These are phyloP conservation scores for Ceratina calcarata DNA, from an alignment of 1,140 invertebrate genomes.

Conservation along the genomic window DNA sequence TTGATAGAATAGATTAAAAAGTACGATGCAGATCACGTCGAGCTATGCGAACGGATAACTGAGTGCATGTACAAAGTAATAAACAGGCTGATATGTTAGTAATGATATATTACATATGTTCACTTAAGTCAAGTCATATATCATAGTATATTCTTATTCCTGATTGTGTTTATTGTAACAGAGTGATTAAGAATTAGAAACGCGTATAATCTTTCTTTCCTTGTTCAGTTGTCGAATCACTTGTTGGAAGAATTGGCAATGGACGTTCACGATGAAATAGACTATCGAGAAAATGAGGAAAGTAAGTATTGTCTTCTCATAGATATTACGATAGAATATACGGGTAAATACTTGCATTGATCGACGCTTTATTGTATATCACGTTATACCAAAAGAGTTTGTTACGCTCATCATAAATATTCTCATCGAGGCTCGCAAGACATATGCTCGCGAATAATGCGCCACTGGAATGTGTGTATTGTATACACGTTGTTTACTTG, in stretches of 20 bases:
- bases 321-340: background rate
- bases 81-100: constrained; percentile 94
- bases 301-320: constrained; percentile 83
- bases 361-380: constrained; percentile 1
- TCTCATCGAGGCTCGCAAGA: constrained; percentile 91
- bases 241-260: constrained; percentile 97
- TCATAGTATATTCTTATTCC: constrained; percentile 95
- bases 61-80: constrained; percentile 97
- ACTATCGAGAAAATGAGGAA: constrained; percentile 94
- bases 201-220: constrained; percentile 28
- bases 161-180: constrained; percentile 84
- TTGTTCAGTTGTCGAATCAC: constrained; percentile 90
- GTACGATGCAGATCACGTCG: constrained; percentile 81
- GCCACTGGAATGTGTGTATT: constrained; percentile 69
- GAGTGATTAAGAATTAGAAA: constrained; percentile 78
- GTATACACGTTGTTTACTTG: background rate
- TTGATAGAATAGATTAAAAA: background rate
- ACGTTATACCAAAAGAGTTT: constrained; percentile 88
- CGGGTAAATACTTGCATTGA: background rate
- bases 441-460: constrained; percentile 80
- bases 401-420: constrained; percentile 94
- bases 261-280: constrained; percentile 99
- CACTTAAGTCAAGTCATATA: constrained; percentile 91
- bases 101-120: constrained; percentile 93
- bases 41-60: constrained; percentile 91